Base-by-base conservation (phyloP, 2,888 invertebrate species). In the Chirona hameri region DNA sequence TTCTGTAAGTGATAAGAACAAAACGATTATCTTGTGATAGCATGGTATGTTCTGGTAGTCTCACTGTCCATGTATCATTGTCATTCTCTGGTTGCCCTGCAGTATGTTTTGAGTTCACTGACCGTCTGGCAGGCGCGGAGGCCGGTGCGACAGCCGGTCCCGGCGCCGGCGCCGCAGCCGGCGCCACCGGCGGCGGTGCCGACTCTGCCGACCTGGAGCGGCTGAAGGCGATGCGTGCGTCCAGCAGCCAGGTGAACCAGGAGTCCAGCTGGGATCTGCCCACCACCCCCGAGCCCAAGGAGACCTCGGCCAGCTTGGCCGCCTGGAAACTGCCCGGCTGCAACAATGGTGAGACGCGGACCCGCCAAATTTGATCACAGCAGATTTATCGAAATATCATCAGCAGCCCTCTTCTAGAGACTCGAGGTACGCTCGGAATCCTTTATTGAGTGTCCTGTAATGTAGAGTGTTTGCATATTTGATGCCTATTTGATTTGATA, bases 231-330 rank as follows among this genome's bases (percentile, higher is more conserved):
- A 95, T 96, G 94, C 91, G 96, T 84, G 96, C 96, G 97, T 96
- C 96, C 85, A 95, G 95, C 86, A 94, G 95, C 91, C 94, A 96
- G 87, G 96, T 97, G 48, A 97, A 97, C 88, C 97, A 97, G 90
- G 97, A 97, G 87, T 94, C 95, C 69, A 93, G 93, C 86, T 97
- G 97, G 97, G 96, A 97, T 87, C 94, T 96, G 81, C 96, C 96
- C 82, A 92, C 94, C 84, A 94, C 95, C 82, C 96, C 96, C 3
- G 95, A 96, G 88, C 95, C 95, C 15, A 48, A 80, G 80, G 52
- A 80, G 14, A 18, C 31, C 5, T 7, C 80, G 52, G 52, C 15
- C 52, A 55, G 2, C 27, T 18, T 80, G 14, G 80, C 27, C 29
- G 52, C 48, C 80, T 80, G 80, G 80, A 80, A 80, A 48, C 27